Conservation (phyloP, 92 coral and sea anemone species). For the Isaurus tuberculatus region DNA sequence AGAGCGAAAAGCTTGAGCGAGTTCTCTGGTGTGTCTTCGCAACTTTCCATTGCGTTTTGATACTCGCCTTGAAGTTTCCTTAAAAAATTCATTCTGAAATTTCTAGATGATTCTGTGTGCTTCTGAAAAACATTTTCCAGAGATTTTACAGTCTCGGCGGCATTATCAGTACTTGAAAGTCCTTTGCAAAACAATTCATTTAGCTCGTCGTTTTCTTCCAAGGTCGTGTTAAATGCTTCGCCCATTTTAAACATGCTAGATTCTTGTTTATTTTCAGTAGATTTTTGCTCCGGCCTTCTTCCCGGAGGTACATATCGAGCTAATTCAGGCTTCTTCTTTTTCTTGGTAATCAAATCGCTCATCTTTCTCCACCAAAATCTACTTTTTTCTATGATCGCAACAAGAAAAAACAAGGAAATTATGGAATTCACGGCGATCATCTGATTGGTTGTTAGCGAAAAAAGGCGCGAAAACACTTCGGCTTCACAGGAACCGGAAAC, state of each 20-base stretch:
- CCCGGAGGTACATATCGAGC: conserved; percentile 36
- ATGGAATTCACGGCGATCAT: neutral
- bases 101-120: conserved; percentile 9
- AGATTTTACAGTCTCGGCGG: neutral
- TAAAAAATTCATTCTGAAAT: conserved; percentile 1
- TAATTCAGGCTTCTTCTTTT: conserved; percentile 40
- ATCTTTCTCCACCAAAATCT: neutral
- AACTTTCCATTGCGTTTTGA: neutral
- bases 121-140: conserved; percentile 5
- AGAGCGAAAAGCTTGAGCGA: conserved; percentile 28
- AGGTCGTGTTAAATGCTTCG: neutral
- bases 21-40: conserved; percentile 14
- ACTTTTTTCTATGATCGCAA: neutral
- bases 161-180: conserved; percentile 11
- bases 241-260: no score
- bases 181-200: conserved; percentile 3
- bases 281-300: neutral
- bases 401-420: neutral
- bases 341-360: neutral
- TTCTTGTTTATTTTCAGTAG: neutral
- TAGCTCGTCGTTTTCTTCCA: neutral
- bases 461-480: conserved; percentile 5
- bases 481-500: no score
- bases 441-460: neutral
- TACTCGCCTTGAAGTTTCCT: conserved; percentile 38